These are phyloP conservation scores for Psittacus erithacus DNA, from an alignment of 2,113 vertebrate genomes.

Conservation along the genomic window DNA sequence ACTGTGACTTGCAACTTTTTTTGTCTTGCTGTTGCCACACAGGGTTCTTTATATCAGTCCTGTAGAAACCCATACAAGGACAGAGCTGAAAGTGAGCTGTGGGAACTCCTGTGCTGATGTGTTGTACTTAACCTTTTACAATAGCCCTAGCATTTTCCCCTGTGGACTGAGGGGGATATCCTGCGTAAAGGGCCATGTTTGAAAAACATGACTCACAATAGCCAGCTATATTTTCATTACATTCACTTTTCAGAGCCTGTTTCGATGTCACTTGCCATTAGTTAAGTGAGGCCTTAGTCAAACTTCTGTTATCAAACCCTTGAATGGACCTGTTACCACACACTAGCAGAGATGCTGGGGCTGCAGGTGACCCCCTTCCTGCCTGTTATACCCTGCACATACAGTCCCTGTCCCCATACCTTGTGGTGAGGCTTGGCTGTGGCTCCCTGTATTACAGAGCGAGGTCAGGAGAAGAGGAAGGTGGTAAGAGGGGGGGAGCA, in stretches of 20 bases:
- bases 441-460: not conserved
- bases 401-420: not conserved
- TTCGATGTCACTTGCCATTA: not conserved
- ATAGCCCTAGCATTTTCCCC: not conserved
- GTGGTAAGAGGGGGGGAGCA: fast-evolving
- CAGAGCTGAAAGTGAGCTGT: not conserved
- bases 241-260: not conserved
- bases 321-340: not conserved
- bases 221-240: not conserved
- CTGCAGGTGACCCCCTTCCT: not conserved
- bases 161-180: constrained; percentile 30
- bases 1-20: not conserved
- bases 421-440: not conserved
- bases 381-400: not conserved
- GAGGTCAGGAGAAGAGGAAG: not conserved
- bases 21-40: not conserved
- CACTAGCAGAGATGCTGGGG: fast-evolving
- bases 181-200: not conserved
- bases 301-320: not conserved
- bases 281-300: not conserved
- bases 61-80: not conserved
- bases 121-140: not conserved
- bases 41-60: not conserved
- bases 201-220: not conserved
- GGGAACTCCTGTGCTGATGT: not conserved